Percentiles rank a stretch among this genome's conserved stretches.
Evolutionary conservation across 2,888 invertebrate species (phyloP).

Genomic region (Desoria tigrina): DNA sequence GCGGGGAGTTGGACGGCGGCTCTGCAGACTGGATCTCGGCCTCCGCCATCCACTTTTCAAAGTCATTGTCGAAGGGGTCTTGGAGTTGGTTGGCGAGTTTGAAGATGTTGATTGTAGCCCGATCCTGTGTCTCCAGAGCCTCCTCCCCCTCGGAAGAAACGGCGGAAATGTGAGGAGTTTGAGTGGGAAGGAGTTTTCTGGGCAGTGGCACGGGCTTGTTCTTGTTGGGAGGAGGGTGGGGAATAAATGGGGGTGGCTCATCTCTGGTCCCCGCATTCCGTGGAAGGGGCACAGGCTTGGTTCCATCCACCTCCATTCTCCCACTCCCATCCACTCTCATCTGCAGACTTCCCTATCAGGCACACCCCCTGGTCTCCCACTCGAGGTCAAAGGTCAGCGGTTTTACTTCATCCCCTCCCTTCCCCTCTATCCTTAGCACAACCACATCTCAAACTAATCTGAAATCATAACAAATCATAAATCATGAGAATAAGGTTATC

Average conservation of each 20-base stretch:
- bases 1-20: neutral
- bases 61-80: constrained; percentile 51
- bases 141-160: constrained; percentile 16
- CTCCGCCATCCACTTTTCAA: constrained; percentile 45
- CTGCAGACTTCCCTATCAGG: too few relatives aligned
- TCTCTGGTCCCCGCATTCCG: too few relatives aligned
- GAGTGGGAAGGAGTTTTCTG: constrained; percentile 26
- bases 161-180: too few relatives aligned
- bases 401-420: too few relatives aligned
- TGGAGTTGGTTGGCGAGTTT: constrained; percentile 25
- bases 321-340: too few relatives aligned
- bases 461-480: neutral
- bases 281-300: constrained; percentile 40
- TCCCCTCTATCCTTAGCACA: too few relatives aligned
- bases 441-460: too few relatives aligned
- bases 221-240: constrained; percentile 7
- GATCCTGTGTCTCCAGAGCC: too few relatives aligned
- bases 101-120: constrained; percentile 49
- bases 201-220: constrained; percentile 47
- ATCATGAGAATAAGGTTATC: too few relatives aligned
- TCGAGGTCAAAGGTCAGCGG: too few relatives aligned
- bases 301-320: constrained; percentile 3
- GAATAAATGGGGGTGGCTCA: constrained; percentile 21
- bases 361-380: too few relatives aligned
- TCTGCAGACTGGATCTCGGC: constrained; percentile 8